Evolutionary conservation across 2,113 vertebrate species (phyloP).

Genomic region (Saimiri boliviensis): DNA sequence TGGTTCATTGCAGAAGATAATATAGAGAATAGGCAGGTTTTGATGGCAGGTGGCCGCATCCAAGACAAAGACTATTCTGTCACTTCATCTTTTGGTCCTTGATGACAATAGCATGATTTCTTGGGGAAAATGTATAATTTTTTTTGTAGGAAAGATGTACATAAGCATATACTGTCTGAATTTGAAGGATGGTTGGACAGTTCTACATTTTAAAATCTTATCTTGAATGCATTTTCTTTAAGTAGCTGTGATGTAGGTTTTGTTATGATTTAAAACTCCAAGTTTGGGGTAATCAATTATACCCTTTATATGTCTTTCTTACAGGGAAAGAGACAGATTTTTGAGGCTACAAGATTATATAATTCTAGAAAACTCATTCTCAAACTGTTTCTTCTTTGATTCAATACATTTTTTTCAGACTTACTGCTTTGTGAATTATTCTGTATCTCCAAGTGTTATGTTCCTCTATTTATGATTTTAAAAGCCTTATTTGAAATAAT

Average conservation of each 20-base stretch:
- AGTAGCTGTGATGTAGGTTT: not conserved
- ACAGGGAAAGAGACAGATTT: not conserved
- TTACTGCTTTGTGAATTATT: not conserved
- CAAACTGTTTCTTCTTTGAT: constrained; percentile 9
- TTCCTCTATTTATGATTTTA: not conserved
- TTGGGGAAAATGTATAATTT: not conserved
- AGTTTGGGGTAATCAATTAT: not conserved
- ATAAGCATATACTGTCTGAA: not conserved
- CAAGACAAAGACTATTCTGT: not conserved
- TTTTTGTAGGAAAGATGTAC: not conserved
- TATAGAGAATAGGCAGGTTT: not conserved
- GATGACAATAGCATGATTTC: not conserved
- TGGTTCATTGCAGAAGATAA: not conserved
- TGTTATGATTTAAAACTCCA: constrained; percentile 14
- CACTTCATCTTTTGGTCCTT: not conserved
- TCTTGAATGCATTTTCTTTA: constrained; percentile 11
- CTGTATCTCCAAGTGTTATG: not conserved
- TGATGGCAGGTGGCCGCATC: not conserved
- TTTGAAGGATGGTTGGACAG: not conserved
- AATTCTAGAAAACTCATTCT: constrained; percentile 23
- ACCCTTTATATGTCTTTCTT: not conserved
- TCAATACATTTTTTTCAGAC: not conserved
- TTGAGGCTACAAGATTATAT: not conserved
- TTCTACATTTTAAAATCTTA: not conserved
- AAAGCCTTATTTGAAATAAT: not conserved